Base-by-base conservation (phyloP, 2,113 vertebrate species). In the Uria aalge region DNA sequence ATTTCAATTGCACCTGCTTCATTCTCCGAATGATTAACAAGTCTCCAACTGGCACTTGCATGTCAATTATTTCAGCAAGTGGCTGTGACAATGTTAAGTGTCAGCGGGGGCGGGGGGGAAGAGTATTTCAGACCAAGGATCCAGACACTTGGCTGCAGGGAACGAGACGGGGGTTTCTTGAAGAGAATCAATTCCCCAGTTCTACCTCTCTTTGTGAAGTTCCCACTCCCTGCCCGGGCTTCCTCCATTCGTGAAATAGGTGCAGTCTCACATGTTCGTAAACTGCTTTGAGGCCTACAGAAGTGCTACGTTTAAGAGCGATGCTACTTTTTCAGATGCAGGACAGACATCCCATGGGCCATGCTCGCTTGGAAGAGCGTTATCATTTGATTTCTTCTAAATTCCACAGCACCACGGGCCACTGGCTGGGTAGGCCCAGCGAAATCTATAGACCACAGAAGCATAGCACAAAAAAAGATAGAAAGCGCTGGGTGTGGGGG, bases 1-100 rank as follows among this genome's bases (percentile, higher is more conserved):
- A 96, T 95, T 96, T 94, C 92, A 97, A 96, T 94, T 97, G 93
- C 47, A 94, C 87, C 90, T 94, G 88, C 62, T 91, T 93, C 95
- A 75, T 78, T 94, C 90, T 90, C 87, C 78, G 92, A 96, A 97
- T 87, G 83, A 96, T 91, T 92, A 96, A 94, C 1, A 0, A 94
- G 75, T 53, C 77, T 92, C 76, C 79, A 85, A 76, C 82, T 59
- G 85, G 85, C 82, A 91, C 85, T 89, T 96, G 96, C 96, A 85
- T 68, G 81, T 95, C 87, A 93, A 75, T 93, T 95, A 95, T 73
- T 92, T 73, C 53, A 95, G 72, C 15, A 1, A 81, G 78, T 45
- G 43, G 24, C 73, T 94, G 69, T 64, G 77, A 94, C 40, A 59
- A 75, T 72, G 84, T 43, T 56, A 69, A 94, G 59, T 45, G 76